These are phyloP conservation scores for Threskiornis aethiopicus DNA, from an alignment of 2,797 vertebrate genomes.

Conservation along the genomic window DNA sequence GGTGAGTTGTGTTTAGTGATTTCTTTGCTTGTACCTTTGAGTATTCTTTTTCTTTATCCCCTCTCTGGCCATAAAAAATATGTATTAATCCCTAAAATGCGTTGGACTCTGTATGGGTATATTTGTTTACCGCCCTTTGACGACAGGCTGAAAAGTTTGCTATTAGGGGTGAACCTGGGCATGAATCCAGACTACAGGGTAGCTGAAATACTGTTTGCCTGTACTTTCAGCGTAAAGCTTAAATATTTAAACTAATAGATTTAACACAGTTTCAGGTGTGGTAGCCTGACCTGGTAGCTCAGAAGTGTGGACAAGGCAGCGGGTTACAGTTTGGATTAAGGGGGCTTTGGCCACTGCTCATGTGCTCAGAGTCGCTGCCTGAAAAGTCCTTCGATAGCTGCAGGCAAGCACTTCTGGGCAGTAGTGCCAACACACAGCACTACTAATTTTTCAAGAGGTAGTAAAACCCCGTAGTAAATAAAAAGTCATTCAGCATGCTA, in stretches of 20 bases:
- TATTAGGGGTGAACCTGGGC: background rate
- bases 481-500: background rate
- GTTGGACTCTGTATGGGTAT: accelerated
- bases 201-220: background rate
- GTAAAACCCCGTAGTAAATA: background rate
- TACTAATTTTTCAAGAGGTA: background rate
- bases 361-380: background rate
- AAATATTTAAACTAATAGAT: background rate
- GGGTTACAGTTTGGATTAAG: background rate
- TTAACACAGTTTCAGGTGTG: background rate
- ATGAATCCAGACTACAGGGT: background rate
- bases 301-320: background rate
- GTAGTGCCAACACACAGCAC: background rate
- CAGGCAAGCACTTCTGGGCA: background rate
- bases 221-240: background rate
- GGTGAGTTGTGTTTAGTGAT: background rate
- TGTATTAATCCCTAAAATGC: background rate
- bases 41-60: background rate
- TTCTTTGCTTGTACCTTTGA: background rate
- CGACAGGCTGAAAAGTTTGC: background rate
- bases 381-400: background rate
- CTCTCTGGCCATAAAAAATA: background rate
- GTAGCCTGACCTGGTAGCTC: background rate
- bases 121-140: background rate
- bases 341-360: background rate